Percentiles rank a stretch among this genome's conserved stretches.
Evolutionary conservation across 2,888 invertebrate genomes (phyloP).

Genomic region (Stenodema calcarata): DNA sequence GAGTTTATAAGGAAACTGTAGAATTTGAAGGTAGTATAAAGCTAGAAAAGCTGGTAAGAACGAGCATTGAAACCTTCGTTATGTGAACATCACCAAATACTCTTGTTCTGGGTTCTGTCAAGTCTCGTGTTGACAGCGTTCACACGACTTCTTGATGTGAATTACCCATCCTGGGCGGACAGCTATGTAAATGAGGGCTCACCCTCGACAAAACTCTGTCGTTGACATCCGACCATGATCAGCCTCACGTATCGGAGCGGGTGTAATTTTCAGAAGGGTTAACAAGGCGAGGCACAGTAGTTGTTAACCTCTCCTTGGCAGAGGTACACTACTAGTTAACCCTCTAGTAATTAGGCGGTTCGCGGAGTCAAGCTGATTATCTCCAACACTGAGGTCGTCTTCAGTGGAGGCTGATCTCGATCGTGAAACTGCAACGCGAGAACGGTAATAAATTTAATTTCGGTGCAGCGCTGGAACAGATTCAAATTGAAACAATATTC

Average conservation of each 20-base stretch:
- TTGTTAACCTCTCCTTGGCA: neutral
- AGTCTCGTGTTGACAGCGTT: neutral
- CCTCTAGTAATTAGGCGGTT: neutral
- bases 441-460: no score
- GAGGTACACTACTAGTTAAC: neutral
- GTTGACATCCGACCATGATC: neutral
- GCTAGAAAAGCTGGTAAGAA: no score
- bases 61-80: no score
- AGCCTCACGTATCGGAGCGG: neutral
- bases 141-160: neutral
- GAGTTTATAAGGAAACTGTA: no score
- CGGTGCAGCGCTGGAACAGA: no score
- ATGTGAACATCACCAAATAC: no score
- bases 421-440: neutral
- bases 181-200: neutral
- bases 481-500: no score
- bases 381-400: neutral
- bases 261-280: neutral
- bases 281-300: neutral
- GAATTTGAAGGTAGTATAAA: no score
- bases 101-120: neutral
- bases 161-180: neutral
- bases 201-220: neutral
- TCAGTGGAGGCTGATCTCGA: neutral
- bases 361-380: neutral